Conservation (phyloP, 2,888 invertebrate genomes). For the Pollenia griseotomentosa region DNA sequence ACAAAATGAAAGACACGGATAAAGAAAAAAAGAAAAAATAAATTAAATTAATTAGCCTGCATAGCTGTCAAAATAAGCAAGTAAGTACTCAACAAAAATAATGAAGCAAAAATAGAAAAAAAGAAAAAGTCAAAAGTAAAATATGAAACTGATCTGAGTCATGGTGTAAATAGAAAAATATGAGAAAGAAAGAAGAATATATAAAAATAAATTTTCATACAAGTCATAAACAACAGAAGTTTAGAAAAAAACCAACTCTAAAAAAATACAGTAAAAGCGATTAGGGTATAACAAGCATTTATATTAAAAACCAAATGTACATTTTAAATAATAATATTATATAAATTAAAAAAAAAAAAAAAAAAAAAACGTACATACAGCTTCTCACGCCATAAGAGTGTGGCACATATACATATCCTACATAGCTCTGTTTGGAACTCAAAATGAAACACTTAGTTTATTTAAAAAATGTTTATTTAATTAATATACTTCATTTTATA, state of each 20-base stretch:
- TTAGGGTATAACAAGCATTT: no score
- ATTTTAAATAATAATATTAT: no score
- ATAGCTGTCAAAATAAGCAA: constrained; percentile 69
- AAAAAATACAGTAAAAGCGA: constrained; percentile 1
- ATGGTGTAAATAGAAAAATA: not conserved
- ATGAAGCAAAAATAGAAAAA: not conserved
- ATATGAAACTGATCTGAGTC: constrained; percentile 34
- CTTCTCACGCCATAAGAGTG: no score
- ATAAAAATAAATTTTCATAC: constrained; percentile 31
- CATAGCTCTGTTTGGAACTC: no score
- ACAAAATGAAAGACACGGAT: not conserved
- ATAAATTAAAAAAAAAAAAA: no score
- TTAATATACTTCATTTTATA: no score
- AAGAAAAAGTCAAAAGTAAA: not conserved
- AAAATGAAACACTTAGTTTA: no score
- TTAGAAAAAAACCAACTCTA: not conserved
- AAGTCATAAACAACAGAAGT: constrained; percentile 24
- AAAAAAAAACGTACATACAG: no score
- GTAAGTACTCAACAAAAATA: constrained; percentile 29
- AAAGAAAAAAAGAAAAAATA: not conserved
- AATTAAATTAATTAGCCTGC: constrained; percentile 68
- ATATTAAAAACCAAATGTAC: no score
- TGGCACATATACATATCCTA: no score
- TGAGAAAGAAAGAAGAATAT: not conserved
- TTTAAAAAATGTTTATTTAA: no score